Percentiles rank a stretch among this genome's conserved stretches.
These are phyloP conservation scores for Brachirus orientalis DNA, from an alignment of 2,113 vertebrate genomes.

Conservation along the genomic window DNA sequence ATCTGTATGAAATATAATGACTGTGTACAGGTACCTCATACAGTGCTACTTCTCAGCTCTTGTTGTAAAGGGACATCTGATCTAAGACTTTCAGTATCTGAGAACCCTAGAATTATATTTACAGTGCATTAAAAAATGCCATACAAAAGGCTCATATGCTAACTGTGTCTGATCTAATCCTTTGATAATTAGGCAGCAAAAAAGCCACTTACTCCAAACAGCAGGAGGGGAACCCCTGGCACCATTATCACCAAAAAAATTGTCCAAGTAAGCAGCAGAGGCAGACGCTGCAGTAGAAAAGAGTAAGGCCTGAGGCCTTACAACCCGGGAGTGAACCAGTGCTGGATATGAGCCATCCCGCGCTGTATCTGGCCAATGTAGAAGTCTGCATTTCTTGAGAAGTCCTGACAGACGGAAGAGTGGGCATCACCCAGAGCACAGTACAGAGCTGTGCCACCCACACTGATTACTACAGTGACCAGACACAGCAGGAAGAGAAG, in stretches of 20 bases:
- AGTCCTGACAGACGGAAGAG: conserved; percentile 94
- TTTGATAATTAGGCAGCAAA: conserved; percentile 25
- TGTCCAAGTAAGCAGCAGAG: conserved; percentile 21
- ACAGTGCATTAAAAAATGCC: conserved; percentile 36
- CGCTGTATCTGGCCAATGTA: conserved; percentile 89
- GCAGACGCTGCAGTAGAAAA: background rate
- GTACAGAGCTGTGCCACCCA: conserved; percentile 96
- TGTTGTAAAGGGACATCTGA: conserved; percentile 16
- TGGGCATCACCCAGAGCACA: conserved; percentile 92
- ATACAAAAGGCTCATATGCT: conserved; percentile 19
- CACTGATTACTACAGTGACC: conserved; percentile 94
- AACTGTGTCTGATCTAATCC: conserved; percentile 17
- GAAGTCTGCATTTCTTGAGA: conserved; percentile 93
- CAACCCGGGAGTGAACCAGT: conserved; percentile 85
- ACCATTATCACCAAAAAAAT: conserved; percentile 15
- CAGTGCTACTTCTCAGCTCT: background rate
- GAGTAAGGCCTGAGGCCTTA: conserved; percentile 45
- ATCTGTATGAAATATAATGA: no score
- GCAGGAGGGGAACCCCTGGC: conserved; percentile 6
- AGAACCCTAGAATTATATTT: conserved; percentile 25
- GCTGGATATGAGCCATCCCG: conserved; percentile 86
- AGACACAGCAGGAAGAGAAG: conserved; percentile 93
- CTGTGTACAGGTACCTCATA: no score
- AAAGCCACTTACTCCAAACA: conserved; percentile 23
- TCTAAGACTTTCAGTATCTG: conserved; percentile 3